Evolutionary conservation across 2,113 vertebrate species (phyloP), one percentile per base, ranked within the genome.

Genomic region (Seriola aureovittata): DNA sequence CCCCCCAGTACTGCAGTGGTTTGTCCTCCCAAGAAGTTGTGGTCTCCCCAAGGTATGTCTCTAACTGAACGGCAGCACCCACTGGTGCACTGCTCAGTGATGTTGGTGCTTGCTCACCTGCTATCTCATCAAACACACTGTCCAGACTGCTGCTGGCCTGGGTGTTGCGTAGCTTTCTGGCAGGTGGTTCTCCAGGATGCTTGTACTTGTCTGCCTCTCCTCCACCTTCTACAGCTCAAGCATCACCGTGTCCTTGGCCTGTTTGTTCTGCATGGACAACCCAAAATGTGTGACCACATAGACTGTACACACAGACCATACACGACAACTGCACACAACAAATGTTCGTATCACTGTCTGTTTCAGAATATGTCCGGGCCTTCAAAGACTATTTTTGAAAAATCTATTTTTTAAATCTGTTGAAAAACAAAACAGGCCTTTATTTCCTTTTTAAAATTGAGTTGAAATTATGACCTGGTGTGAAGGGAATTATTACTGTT

Each of bases 401-500:
- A 62, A 60, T 0, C 13, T 4, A 44, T 63, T 80, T 44, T 34
- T 63, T 36, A 8, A 50, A 59, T 75, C 8, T 0, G n/a, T 48
- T 71, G 52, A 50, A 0, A 69, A 86, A 85, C 66, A 83, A 82
- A 79, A 11, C 16, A 73, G 34, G 1, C 29, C 36, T 52, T 71
- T 54, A 70, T 85, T 82, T 86, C 57, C 54, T 75, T 46, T 59
- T 9, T 12, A 55, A 75, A 81, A 69, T 64, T 59, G 55, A 76
- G 8, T 34, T 75, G 55, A 71, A 78, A 62, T 72, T 50, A 46
- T 38, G 21, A 71, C 46, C 50, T 16, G 25, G 29, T 17, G 8
- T 5, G 0, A 63, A 76, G 21, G 42, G 59, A 66, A 82, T 78
- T 76, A 59, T 58, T 75, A 52, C 54, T 16, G 14, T 54, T 55